A percentile compares a stretch with the other conserved stretches of the same genome.
Evolutionary conservation across 2,797 vertebrate genomes (phyloP).

Genomic region (Salmo trutta): DNA sequence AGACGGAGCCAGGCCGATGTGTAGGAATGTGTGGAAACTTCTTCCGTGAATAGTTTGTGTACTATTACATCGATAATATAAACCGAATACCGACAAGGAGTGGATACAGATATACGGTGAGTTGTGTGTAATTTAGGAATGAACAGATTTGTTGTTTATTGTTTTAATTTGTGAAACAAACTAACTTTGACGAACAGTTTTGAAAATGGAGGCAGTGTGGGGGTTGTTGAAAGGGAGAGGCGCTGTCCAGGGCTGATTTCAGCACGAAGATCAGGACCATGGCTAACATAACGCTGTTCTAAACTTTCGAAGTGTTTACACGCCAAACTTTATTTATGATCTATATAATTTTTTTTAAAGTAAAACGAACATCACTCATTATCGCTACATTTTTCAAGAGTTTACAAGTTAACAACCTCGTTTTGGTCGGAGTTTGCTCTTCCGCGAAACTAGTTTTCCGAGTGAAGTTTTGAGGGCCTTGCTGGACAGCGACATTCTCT

Average conservation of each 20-base stretch:
- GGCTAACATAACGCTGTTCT: conserved; percentile 69
- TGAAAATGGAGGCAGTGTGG: conserved; percentile 74
- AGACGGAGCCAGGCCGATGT: conserved; percentile 56
- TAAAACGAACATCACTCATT: neutral
- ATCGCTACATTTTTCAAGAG: neutral
- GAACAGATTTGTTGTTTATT: conserved; percentile 28
- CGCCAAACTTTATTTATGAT: neutral
- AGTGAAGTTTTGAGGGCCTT: conserved; percentile 15
- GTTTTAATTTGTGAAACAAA: conserved; percentile 26
- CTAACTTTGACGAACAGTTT: conserved; percentile 45
- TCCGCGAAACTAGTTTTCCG: conserved; percentile 56
- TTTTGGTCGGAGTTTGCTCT: conserved; percentile 36
- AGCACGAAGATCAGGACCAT: conserved; percentile 69
- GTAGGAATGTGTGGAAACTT: conserved; percentile 80
- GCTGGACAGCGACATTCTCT: conserved; percentile 63
- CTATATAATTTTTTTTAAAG: neutral
- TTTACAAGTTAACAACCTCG: conserved; percentile 31
- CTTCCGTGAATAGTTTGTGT: conserved; percentile 48
- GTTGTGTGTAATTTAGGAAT: neutral
- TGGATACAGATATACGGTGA: conserved; percentile 12
- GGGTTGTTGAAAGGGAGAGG: conserved; percentile 67
- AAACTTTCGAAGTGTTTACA: conserved; percentile 30
- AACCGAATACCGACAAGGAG: neutral
- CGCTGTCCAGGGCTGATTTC: conserved; percentile 90
- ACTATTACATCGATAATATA: conserved; percentile 34